phyloP scores from a whole-genome alignment of 2,888 invertebrate genomes.

The Sphaerophoria taeniata region DNA sequence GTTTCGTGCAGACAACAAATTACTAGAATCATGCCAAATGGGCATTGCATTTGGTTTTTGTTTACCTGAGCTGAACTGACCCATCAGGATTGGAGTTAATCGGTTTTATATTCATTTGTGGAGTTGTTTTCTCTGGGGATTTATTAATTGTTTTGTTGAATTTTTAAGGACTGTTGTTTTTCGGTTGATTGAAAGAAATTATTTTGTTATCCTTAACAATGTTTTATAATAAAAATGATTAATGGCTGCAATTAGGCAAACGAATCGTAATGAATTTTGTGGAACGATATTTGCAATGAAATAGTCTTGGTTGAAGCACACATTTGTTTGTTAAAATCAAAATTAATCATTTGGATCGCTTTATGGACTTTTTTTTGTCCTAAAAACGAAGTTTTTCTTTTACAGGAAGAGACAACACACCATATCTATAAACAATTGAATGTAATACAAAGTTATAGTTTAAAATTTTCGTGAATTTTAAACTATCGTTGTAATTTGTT shows the following conservation, averaged over 20 bases:
- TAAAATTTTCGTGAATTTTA: too few species aligned
- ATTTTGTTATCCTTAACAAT: background rate
- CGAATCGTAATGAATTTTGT: too few species aligned
- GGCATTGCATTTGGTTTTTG: slow-evolving; percentile 21
- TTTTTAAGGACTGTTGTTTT: background rate
- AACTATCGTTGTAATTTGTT: too few species aligned
- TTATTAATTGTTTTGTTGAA: slow-evolving; percentile 19
- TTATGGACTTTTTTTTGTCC: too few species aligned
- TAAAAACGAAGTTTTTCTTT: too few species aligned
- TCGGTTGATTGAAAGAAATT: background rate
- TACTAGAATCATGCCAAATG: slow-evolving; percentile 29
- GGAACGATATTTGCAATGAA: too few species aligned
- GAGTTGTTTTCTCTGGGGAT: background rate
- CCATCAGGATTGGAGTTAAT: slow-evolving; percentile 16
- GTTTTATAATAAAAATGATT: background rate
- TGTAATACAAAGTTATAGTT: too few species aligned
- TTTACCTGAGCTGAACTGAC: slow-evolving; percentile 15
- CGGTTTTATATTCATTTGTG: slow-evolving; percentile 12
- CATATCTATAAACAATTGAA: too few species aligned
- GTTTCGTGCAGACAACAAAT: slow-evolving; percentile 33
- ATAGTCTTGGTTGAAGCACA: too few species aligned
- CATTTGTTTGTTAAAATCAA: too few species aligned
- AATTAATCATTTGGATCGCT: too few species aligned
- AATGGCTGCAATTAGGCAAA: background rate
- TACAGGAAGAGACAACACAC: too few species aligned